Base-by-base conservation (phyloP, 2,113 vertebrate genomes). In the Tichodroma muraria region DNA sequence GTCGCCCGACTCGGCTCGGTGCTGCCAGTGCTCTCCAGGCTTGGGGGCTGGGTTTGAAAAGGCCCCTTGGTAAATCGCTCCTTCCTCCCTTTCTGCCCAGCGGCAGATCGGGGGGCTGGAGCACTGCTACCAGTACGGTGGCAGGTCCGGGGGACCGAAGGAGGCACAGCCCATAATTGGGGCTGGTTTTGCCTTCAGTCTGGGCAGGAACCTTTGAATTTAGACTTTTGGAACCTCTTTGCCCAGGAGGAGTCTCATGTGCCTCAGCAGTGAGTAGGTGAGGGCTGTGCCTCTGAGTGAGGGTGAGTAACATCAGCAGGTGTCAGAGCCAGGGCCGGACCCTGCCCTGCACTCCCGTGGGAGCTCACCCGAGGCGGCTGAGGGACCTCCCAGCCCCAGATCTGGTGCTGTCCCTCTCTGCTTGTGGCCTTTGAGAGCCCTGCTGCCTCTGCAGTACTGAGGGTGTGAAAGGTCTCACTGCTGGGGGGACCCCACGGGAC, bases 401-500 rank as follows among this genome's bases (percentile, higher is more conserved):
- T 9, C 21, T 4, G 21, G 3, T 71, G 42, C 50, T 65, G 50
- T 13, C 59, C 17, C 33, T 65, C 22, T 33, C 47, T 53, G 63
- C 2, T 27, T 1, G 6, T 76, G 45, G 27, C 33, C 21, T 53
- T 61, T 30, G 69, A 44, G 45, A 78, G 31, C 59, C 56, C 53
- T n/a, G 59, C 49, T 19, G 2, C 12, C 40, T 50, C 22, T 28
- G 50, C 42, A 13, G 59, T 7, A 4, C 19, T 6, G 86, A 22
- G 47, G 12, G 19, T 8, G 6, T 14, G 18, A 3, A 28, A 33
- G 38, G 28, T 27, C 37, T 35, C 24, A 0, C 42, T 60, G 35
- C 11, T 3, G 18, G 15, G 11, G 6, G 15, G 4, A 27, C 9
- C 35, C 47, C 1, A 0, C 21, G 49, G 37, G 11, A 5, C 1